Evolutionary conservation across 2,797 vertebrate species (phyloP).

Genomic region (Nannoperca obscura): DNA sequence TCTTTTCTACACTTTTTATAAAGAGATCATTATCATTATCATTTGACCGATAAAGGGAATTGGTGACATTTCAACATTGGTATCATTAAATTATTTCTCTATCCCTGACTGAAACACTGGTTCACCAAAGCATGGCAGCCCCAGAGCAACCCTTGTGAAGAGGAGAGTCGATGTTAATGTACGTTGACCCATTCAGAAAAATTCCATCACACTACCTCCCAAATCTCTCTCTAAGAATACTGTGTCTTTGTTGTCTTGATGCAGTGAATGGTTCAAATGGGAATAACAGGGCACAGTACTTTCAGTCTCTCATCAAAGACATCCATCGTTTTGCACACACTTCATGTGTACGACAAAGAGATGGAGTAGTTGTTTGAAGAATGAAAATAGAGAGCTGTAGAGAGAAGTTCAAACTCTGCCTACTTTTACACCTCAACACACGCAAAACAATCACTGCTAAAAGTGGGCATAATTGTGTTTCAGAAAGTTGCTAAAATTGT

Average conservation of each 20-base stretch:
- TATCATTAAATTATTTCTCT: background rate
- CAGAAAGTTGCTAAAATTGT: background rate
- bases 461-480: too few relatives aligned
- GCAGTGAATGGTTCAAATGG: background rate
- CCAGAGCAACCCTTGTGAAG: too few relatives aligned
- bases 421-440: too few relatives aligned
- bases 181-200: background rate
- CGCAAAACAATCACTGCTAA: too few relatives aligned
- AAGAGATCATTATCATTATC: too few relatives aligned
- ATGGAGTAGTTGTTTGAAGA: too few relatives aligned
- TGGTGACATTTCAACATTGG: background rate
- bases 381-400: too few relatives aligned
- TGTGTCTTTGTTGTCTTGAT: background rate
- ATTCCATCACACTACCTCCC: background rate
- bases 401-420: too few relatives aligned
- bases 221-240: too few relatives aligned
- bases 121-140: background rate
- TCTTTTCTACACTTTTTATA: too few relatives aligned
- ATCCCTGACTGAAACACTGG: background rate
- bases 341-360: too few relatives aligned
- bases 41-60: too few relatives aligned
- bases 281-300: background rate
- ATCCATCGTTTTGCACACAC: background rate
- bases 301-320: background rate
- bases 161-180: background rate